Percentiles rank a stretch among this genome's conserved stretches.
Conservation (phyloP, 2,888 invertebrate genomes). For the Diogma glabrata region DNA sequence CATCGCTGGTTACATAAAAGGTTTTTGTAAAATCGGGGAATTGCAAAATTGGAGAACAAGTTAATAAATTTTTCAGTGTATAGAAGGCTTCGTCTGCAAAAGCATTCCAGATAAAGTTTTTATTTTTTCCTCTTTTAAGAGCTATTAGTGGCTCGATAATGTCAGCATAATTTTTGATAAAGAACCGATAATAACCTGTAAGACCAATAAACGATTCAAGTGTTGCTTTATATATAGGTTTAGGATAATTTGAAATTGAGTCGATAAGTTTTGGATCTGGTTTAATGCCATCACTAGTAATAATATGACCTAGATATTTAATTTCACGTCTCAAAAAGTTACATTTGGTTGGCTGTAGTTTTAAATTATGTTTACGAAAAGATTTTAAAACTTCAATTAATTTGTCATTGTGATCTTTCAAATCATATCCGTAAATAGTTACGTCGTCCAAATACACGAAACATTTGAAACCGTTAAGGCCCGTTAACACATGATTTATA, state of each 20-base stretch:
- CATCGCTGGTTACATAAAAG: background rate
- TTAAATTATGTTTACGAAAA: constrained; percentile 3
- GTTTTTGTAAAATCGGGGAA: background rate
- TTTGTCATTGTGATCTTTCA: constrained; percentile 1
- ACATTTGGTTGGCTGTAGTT: background rate
- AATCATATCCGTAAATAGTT: constrained; percentile 1
- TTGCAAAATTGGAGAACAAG: constrained; percentile 5
- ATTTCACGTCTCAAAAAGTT: background rate
- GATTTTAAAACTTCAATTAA: background rate
- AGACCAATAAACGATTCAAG: background rate
- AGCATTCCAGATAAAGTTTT: background rate
- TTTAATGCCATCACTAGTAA: background rate
- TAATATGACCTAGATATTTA: constrained; percentile 5
- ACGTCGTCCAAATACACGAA: constrained; percentile 1
- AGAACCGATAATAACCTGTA: background rate
- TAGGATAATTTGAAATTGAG: background rate
- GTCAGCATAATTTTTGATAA: background rate
- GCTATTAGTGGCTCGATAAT: background rate
- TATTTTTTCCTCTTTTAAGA: background rate
- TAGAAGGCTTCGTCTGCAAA: constrained; percentile 4
- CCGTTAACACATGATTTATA: too few relatives aligned
- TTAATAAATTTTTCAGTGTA: background rate
- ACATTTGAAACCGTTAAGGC: background rate
- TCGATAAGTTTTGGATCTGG: background rate
- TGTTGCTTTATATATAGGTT: background rate